Base-by-base conservation (phyloP, 1,140 invertebrate genomes). In the Pseudoatta argentina region DNA sequence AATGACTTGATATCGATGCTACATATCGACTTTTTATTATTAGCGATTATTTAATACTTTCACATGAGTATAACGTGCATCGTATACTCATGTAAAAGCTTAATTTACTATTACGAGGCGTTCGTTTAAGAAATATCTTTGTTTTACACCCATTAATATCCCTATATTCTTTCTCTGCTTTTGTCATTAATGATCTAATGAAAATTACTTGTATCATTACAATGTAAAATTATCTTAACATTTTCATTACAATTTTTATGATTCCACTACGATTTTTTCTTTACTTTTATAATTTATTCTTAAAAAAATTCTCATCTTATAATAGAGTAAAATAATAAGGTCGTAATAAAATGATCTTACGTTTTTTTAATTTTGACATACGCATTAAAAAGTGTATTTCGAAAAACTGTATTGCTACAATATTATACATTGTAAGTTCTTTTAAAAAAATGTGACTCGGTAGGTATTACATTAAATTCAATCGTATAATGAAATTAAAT, bases 101-200 rank as follows among this genome's bases (percentile, higher is more conserved):
- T 73, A 24, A 71, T 73, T 59, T 76, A 75, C n/a, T 39, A 3
- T 30, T 24, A 59, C 66, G 12, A 69, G 39, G 14, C 48, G 64
- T 8, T 34, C 10, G 10, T 67, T 48, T 24, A 21, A 67, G 10
- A 48, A 67, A 48, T 14, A 8, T 21, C 6, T 48, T 21, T 6
- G 10, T 67, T 21, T 39, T 67, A 44, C 8, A 48, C 39, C 8
- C 10, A 39, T 69, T 21, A 48, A 48, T 24, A 48, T 44, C 34
- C 10, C 3, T 67, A 7, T 39, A 3, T 16, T 34, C 3, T 30
- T 3, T 30, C 30, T 30, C 30, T 30, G 14, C 51, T 24, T 2
- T 51, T 1, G 4, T 34, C 4, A 73, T 73, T 73, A 57, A 14
- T 39, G 3, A 21, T 16, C n/a, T 16, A 57, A 10, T 16, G n/a